Percentiles rank a stretch among this genome's conserved stretches.
Conservation (phyloP, 2,888 invertebrate genomes). For the Epistrophella euchroma region DNA sequence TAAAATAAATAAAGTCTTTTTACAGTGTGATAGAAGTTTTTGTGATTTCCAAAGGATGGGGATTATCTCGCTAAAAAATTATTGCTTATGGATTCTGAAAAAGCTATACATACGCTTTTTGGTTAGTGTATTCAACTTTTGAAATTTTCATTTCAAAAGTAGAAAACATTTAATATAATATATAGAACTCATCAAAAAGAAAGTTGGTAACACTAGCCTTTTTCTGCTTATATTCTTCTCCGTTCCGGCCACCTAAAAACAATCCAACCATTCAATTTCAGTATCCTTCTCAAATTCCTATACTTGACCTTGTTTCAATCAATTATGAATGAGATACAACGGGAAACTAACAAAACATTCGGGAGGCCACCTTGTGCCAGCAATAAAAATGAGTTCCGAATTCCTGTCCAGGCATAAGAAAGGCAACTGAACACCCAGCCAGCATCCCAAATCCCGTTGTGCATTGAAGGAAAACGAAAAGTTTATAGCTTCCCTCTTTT, state of each 20-base stretch:
- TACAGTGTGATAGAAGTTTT: too few relatives aligned
- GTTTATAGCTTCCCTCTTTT: slow-evolving; percentile 45
- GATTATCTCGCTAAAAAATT: too few relatives aligned
- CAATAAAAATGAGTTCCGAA: slow-evolving; percentile 70
- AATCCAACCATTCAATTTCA: slow-evolving; percentile 71
- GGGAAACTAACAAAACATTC: slow-evolving; percentile 54
- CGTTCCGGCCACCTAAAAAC: slow-evolving; percentile 51
- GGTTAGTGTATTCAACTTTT: too few relatives aligned
- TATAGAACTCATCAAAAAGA: too few relatives aligned
- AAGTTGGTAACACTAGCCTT: background rate
- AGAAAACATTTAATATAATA: too few relatives aligned
- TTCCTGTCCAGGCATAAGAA: slow-evolving; percentile 6
- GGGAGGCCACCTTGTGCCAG: slow-evolving; percentile 66
- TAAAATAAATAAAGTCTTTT: too few relatives aligned
- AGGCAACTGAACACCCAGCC: slow-evolving; percentile 9
- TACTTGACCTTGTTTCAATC: slow-evolving; percentile 77
- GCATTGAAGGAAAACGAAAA: slow-evolving; percentile 50
- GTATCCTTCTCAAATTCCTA: slow-evolving; percentile 75
- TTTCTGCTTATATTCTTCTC: slow-evolving; percentile 4
- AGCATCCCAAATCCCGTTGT: slow-evolving; percentile 42
- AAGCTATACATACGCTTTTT: too few relatives aligned
- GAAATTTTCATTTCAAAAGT: too few relatives aligned
- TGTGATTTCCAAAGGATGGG: too few relatives aligned
- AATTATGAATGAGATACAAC: slow-evolving; percentile 77
- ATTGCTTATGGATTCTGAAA: too few relatives aligned